Percentiles rank a stretch among this genome's conserved stretches.
Conservation (phyloP, 2,888 invertebrate species). For the Phanerotoma sp. region DNA sequence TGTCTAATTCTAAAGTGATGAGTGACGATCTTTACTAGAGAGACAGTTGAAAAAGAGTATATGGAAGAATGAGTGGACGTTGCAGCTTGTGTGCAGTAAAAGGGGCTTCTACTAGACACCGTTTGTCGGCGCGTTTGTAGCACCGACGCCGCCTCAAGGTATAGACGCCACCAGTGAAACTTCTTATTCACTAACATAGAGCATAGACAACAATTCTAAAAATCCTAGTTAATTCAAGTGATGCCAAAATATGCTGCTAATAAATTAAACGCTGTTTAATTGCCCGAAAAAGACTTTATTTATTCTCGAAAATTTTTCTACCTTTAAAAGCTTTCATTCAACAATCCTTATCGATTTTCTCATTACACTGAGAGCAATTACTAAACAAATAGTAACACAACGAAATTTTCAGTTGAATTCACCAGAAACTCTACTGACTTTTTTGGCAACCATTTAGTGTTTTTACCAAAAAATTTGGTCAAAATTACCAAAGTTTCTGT, state of each 20-base stretch:
- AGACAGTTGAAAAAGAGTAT: constrained; percentile 4
- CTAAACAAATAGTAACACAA: no score
- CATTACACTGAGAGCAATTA: no score
- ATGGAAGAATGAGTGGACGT: constrained; percentile 24
- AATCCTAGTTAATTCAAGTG: constrained; percentile 5
- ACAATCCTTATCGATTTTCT: no score
- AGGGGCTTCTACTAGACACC: constrained; percentile 48
- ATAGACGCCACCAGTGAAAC: constrained; percentile 31
- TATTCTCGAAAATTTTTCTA: constrained; percentile 14
- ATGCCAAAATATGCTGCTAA: neutral
- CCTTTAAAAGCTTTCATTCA: no score
- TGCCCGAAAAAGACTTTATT: constrained; percentile 14
- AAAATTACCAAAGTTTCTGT: no score
- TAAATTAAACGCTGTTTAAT: constrained; percentile 1
- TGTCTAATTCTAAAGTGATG: constrained; percentile 14
- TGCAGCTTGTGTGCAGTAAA: constrained; percentile 28
- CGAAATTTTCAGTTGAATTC: no score
- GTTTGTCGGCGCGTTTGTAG: constrained; percentile 56
- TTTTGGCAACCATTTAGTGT: no score
- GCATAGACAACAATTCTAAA: neutral
- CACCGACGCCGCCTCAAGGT: constrained; percentile 48
- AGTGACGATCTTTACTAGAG: constrained; percentile 6
- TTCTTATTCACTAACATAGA: constrained; percentile 6
- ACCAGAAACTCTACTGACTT: no score
- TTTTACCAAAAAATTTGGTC: no score